Conservation (phyloP, 1,140 invertebrate species). For the Monochamus saltuarius region DNA sequence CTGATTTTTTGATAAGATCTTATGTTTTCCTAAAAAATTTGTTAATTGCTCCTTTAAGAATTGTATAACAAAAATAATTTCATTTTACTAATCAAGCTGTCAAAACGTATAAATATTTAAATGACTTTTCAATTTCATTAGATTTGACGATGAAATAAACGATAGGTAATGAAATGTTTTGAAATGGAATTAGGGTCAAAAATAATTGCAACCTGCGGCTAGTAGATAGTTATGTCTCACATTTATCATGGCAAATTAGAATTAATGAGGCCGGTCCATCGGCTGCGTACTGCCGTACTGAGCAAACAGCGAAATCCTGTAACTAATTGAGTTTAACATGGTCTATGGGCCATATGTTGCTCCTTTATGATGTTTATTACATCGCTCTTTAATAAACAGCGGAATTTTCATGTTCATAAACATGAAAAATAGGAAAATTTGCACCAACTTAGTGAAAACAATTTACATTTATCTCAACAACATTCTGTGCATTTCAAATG, state of each 20-base stretch:
- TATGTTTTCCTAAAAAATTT: too few species aligned
- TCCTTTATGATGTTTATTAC: not conserved
- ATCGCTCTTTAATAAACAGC: too few species aligned
- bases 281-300: conserved; percentile 4
- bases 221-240: not conserved
- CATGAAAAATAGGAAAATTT: too few species aligned
- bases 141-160: not conserved
- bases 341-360: conserved; percentile 17
- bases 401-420: too few species aligned
- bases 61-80: conserved; percentile 1
- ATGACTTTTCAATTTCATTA: not conserved
- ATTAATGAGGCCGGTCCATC: conserved; percentile 4
- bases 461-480: too few species aligned
- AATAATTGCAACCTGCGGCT: conserved; percentile 2
- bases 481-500: too few species aligned
- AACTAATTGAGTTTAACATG: conserved; percentile 11
- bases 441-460: too few species aligned
- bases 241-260: conserved; percentile 7
- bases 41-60: too few species aligned
- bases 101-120: not conserved
- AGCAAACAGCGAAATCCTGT: conserved; percentile 18
- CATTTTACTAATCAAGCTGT: not conserved
- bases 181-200: not conserved
- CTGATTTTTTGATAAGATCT: too few species aligned
- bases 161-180: not conserved